Evolutionary conservation across 1,140 invertebrate species (phyloP), one percentile per base, ranked within the genome.

Genomic region (Agrilus planipennis): DNA sequence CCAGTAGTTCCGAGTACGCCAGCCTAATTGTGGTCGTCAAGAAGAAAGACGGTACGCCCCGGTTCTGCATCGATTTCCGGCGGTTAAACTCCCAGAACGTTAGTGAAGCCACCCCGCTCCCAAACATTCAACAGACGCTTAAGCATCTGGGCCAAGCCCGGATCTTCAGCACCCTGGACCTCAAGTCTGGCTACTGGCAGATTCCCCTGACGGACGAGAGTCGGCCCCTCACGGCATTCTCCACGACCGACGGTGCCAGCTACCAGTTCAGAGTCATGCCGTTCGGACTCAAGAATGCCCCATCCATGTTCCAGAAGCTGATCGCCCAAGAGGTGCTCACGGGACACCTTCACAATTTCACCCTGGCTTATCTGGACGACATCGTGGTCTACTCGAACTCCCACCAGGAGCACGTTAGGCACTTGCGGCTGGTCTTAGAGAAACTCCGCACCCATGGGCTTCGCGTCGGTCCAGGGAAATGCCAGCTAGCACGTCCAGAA

Each of bases 191-290:
- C 1, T 39, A 39, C 15, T 39, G 3, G 3, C 2, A 39, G 30
- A 29, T 39, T 2, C 27, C 38, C 1, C 4, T 39, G 2, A 12
- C 23, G 2, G 18, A 39, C 16, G 10, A 18, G 9, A 16, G 12
- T 2, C 28, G 17, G 21, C 3, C 23, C 7, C 16, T 28, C 6
- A 30, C 36, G 2, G 36, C 36, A 11, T 38, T 38, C 4, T 22
- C 42, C n/a, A 39, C 49, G 19, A 48, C 51, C 6, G 38, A 54
- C 1, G 18, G 40, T 14, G 58, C 55, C 2, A 42, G 52, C n/a
- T 64, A 40, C 35, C 41, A 62, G 28, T 65, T 55, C 39, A 31
- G 37, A 7, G 39, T 47, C 2, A 52, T 63, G 46, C 59, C 63
- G 2, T 62, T 62, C 40, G 61, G 64, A 0, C 41, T 67, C 1